Evolutionary conservation across 1,140 invertebrate genomes (phyloP), one percentile per base, ranked within the genome.

Genomic region (Oedothorax gibbosus): DNA sequence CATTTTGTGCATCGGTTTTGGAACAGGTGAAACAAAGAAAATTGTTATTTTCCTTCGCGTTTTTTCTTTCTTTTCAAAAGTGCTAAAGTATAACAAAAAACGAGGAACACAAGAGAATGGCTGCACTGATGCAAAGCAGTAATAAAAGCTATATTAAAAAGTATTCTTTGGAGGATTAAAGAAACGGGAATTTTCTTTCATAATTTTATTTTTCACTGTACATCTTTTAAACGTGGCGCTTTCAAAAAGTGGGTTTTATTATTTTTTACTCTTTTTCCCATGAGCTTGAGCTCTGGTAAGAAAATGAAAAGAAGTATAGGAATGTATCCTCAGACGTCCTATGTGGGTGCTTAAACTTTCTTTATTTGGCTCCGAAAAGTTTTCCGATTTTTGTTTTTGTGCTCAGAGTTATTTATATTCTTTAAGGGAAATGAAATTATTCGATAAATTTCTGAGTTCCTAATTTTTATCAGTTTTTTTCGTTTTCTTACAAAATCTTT

Each of bases 141-240:
- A 51, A 82, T 82, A 82, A 73, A 82, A 82, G 80, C 80, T 73
- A 82, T 82, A 82, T 82, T 82, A 82, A 82, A 82, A 82, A 82
- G 56, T 82, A 73, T 82, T 82, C 80, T 82, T 81, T 21, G 54
- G 79, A 51, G 79, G 66, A 72, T 81, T 72, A 81, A 62, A 56
- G 21, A 51, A 75, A 20, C 11, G 56, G 50, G 35, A 56, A 14
- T 57, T 64, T n/a, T 56, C 8, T 62, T 50, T 77, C 64, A 20
- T 66, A 57, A 75, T 77, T 81, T 72, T 54, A 65, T 81, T 72
- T 79, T 72, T 81, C 68, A 71, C 56, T 72, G 21, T 72, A 81
- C 68, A 81, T 81, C 79, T 71, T 62, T 60, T 81, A 81, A 81
- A 71, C 21, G 79, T 71, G 72, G 72, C 66, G 57, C 72, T 81